Conservation (phyloP, 2,888 invertebrate species). For the Atethmia centrago region DNA sequence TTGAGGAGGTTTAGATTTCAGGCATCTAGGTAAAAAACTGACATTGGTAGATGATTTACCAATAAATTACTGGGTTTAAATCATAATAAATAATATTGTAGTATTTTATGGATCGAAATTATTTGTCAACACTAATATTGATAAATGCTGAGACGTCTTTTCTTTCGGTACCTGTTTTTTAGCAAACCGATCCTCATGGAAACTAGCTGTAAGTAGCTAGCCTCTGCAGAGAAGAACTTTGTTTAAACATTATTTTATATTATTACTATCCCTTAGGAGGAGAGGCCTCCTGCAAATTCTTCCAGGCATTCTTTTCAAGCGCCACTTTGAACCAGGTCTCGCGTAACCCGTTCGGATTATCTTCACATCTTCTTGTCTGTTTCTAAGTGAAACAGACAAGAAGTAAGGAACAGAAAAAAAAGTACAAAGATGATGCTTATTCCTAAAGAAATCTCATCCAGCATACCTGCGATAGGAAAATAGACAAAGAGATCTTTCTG, state of each 20-base stretch:
- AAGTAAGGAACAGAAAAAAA: no score
- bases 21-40: not conserved
- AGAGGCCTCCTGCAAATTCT: not conserved
- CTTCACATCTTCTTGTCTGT: not conserved
- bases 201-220: not conserved
- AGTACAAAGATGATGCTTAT: no score
- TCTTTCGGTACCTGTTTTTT: not conserved
- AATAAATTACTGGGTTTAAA: not conserved
- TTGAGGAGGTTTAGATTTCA: not conserved
- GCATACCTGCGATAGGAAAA: no score
- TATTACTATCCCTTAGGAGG: no score
- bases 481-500: no score
- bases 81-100: not conserved
- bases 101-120: not conserved
- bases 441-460: no score
- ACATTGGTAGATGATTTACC: conserved; percentile 6
- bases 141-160: not conserved
- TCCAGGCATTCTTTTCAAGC: not conserved
- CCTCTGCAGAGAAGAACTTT: not conserved
- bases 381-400: no score
- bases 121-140: not conserved
- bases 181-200: not conserved
- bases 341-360: no score
- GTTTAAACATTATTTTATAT: not conserved
- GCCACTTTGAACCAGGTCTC: not conserved